Evolutionary conservation across 2,888 invertebrate genomes (phyloP).

Genomic region (Mechanitis mazaeus): DNA sequence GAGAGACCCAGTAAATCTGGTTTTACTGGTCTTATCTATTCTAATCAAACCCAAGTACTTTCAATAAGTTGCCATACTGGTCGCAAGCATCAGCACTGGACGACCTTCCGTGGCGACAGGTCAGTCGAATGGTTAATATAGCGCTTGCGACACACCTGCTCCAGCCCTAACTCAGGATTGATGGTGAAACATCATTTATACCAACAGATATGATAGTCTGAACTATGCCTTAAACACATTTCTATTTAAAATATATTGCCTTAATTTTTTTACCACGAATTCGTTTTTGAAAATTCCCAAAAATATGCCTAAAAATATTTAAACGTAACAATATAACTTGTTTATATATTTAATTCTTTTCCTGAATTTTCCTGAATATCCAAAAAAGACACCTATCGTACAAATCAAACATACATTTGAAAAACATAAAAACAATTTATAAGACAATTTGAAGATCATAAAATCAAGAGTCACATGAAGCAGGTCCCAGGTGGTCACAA

Average conservation of each 20-base stretch:
- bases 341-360: too few species aligned
- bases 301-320: too few species aligned
- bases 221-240: not conserved
- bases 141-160: constrained; percentile 41
- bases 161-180: constrained; percentile 22
- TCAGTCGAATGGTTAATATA: constrained; percentile 54
- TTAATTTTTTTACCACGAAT: too few species aligned
- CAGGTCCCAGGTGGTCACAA: not conserved
- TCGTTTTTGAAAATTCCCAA: too few species aligned
- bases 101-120: constrained; percentile 69
- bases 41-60: constrained; percentile 26
- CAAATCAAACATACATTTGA: not conserved
- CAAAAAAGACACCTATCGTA: not conserved
- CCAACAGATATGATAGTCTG: not conserved
- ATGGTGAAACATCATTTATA: constrained; percentile 5
- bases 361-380: not conserved
- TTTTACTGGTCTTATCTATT: constrained; percentile 22
- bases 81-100: constrained; percentile 56
- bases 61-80: constrained; percentile 61
- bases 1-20: not conserved
- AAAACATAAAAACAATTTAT: not conserved
- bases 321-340: too few species aligned
- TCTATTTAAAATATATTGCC: not conserved
- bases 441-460: constrained; percentile 2
- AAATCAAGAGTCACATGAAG: not conserved